Evolutionary conservation across 2,797 vertebrate genomes (phyloP), one percentile per base, ranked within the genome.

Genomic region (Helostoma temminkii): DNA sequence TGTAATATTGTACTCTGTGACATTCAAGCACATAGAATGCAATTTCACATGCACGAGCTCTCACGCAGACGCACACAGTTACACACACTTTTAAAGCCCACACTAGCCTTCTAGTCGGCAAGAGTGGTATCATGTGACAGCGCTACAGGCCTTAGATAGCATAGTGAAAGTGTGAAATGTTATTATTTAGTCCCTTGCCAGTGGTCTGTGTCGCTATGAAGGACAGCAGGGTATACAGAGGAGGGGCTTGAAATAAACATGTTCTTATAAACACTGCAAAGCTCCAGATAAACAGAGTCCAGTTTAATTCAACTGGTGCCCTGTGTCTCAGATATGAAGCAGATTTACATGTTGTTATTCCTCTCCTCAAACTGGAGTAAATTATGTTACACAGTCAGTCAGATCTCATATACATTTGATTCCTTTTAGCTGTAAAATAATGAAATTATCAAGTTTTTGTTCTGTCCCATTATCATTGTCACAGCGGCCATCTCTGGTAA

Each of bases 111-210:
- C 60, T 61, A 62, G 74, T 61, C 26, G n/a, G 81, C 81, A 64
- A 83, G 81, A 85, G 78, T 77, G 88, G 87, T 90, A 92, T 92
- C 84, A 85, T 85, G 84, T 91, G 89, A 90, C 90, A 88, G 78
- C 60, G 83, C 86, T 88, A 76, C 83, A 85, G 88, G 90, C 82
- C 71, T 78, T 50, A 86, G 88, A 85, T 59, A 73, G 87, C 76
- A 67, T 75, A 71, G 85, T 76, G 87, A 89, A 90, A 92, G 90
- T 92, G 91, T 93, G 92, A 93, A 93, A 93, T 89, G 86, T 86
- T 88, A 91, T 93, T 92, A 90, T 91, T 93, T 88, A 87, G 88
- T 89, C 91, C 86, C 84, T 90, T 76, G 78, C 84, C 87, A 86
- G 80, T 88, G 85, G 88, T 81, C 82, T 89, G 86, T 88, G 85